These are phyloP conservation scores for Diorhabda elongata DNA, from an alignment of 1,140 invertebrate genomes.

Conservation along the genomic window DNA sequence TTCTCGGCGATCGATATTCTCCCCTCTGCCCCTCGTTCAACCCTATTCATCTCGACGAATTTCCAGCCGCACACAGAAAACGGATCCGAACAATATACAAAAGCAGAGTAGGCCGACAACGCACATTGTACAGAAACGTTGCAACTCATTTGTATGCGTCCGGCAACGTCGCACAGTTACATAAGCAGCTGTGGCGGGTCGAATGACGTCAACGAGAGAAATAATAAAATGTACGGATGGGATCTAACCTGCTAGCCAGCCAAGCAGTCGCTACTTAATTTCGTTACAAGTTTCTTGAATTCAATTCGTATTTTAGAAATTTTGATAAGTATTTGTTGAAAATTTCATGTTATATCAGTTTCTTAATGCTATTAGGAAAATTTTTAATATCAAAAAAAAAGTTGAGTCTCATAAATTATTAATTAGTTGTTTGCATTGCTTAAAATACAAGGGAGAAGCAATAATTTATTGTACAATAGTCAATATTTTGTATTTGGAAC, in stretches of 20 bases:
- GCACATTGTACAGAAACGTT: slow-evolving; percentile 23
- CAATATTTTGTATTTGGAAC: too few relatives aligned
- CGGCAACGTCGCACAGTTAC: slow-evolving; percentile 35
- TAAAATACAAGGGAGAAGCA: too few relatives aligned
- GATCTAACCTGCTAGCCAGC: background rate
- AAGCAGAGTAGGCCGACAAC: background rate
- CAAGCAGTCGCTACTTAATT: background rate
- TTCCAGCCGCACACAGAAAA: background rate
- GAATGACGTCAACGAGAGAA: slow-evolving; percentile 35
- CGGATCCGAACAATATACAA: slow-evolving; percentile 9
- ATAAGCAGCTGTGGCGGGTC: slow-evolving; percentile 42
- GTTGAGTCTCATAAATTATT: too few relatives aligned
- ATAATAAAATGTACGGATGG: background rate
- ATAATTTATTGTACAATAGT: too few relatives aligned
- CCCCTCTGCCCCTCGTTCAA: background rate
- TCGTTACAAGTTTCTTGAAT: background rate
- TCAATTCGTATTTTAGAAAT: too few relatives aligned
- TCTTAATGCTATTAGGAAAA: too few relatives aligned
- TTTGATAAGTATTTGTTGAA: too few relatives aligned
- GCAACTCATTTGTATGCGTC: slow-evolving; percentile 13
- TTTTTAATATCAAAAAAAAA: too few relatives aligned
- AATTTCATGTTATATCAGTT: too few relatives aligned
- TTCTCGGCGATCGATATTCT: background rate
- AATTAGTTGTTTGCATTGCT: too few relatives aligned
- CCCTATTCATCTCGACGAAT: background rate